Evolutionary conservation across 1,140 invertebrate genomes (phyloP).

Genomic region (Druon quercuslanigerum): DNA sequence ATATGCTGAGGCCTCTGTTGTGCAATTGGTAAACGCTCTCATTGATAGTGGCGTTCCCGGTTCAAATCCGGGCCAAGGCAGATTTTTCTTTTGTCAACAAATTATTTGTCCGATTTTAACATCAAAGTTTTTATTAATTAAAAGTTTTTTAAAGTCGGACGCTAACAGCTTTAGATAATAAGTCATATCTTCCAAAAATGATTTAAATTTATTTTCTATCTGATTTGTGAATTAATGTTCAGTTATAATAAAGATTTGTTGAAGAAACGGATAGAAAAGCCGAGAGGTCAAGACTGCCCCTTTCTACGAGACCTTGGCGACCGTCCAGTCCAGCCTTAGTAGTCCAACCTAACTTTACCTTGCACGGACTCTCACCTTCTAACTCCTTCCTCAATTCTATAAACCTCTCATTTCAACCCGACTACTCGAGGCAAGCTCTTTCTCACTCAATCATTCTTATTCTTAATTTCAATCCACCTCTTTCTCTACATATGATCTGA

Average conservation of each 20-base stretch:
- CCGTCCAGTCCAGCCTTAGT: slow-evolving; percentile 46
- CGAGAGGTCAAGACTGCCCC: slow-evolving; percentile 43
- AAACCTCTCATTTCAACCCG: slow-evolving; percentile 23
- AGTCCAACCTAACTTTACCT: slow-evolving; percentile 41
- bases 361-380: slow-evolving; percentile 46
- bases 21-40: no score
- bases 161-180: no score
- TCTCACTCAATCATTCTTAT: slow-evolving; percentile 20
- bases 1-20: no score
- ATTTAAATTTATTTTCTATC: no score
- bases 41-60: no score
- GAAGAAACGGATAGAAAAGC: slow-evolving; percentile 22
- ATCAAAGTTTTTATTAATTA: no score
- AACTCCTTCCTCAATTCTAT: slow-evolving; percentile 26
- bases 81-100: no score
- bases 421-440: neutral
- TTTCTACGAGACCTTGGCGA: slow-evolving; percentile 48
- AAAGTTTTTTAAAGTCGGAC: no score
- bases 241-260: neutral
- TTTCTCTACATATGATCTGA: slow-evolving; percentile 6
- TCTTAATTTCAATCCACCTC: slow-evolving; percentile 3
- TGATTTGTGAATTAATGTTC: no score
- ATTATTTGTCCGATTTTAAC: no score
- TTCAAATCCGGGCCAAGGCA: no score
- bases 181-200: no score